Percentiles rank a stretch among this genome's conserved stretches.
Evolutionary conservation across 2,888 invertebrate species (phyloP).

Genomic region (Coecobrya sp.): DNA sequence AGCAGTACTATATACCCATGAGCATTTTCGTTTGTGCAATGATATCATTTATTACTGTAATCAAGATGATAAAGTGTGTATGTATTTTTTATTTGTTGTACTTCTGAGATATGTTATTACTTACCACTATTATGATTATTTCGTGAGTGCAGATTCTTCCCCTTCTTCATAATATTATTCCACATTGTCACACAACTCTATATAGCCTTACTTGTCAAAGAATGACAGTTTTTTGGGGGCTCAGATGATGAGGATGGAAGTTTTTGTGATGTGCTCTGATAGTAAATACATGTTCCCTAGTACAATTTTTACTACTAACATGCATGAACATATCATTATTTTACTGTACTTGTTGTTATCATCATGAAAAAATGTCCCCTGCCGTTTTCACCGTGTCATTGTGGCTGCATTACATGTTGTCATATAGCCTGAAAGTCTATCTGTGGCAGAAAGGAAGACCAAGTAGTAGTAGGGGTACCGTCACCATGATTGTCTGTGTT

Average conservation of each 20-base stretch:
- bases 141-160: background rate
- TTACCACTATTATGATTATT: slow-evolving; percentile 28
- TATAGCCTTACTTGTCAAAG: background rate
- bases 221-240: slow-evolving; percentile 23
- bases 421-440: background rate
- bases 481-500: background rate
- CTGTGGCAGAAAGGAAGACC: background rate
- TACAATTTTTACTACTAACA: background rate
- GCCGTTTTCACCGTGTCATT: slow-evolving; percentile 29
- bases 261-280: slow-evolving; percentile 4
- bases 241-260: background rate
- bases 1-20: background rate
- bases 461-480: background rate
- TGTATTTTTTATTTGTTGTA: slow-evolving; percentile 9
- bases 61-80: background rate
- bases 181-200: slow-evolving; percentile 27
- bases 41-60: slow-evolving; percentile 37
- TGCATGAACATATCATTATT: slow-evolving; percentile 15
- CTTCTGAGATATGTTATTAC: background rate
- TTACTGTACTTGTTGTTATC: slow-evolving; percentile 31
- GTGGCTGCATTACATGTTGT: slow-evolving; percentile 22
- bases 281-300: background rate
- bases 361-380: slow-evolving; percentile 42
- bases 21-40: background rate
- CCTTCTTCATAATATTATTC: slow-evolving; percentile 6